Evolutionary conservation across 2,888 invertebrate genomes (phyloP).

Genomic region (Syritta pipiens): DNA sequence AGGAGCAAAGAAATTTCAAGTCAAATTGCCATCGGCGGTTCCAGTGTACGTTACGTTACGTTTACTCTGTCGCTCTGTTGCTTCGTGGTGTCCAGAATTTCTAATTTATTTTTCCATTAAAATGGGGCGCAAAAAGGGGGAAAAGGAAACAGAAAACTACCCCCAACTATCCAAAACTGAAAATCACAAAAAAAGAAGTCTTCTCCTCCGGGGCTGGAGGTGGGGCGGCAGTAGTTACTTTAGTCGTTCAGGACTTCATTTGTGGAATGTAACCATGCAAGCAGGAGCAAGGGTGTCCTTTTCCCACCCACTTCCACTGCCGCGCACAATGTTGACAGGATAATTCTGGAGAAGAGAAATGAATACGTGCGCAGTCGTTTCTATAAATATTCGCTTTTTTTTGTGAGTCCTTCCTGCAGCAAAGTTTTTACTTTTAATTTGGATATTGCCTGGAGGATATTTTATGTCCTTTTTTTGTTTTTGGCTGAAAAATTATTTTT

Average conservation of each 20-base stretch:
- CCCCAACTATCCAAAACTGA: background rate
- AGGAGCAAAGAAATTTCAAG: slow-evolving; percentile 4
- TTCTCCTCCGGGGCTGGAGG: background rate
- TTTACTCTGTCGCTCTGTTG: slow-evolving; percentile 6
- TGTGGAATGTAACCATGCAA: background rate
- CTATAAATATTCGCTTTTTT: too few relatives aligned
- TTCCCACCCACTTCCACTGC: background rate
- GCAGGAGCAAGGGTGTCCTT: background rate
- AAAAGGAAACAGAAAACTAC: too few relatives aligned
- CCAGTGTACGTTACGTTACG: background rate
- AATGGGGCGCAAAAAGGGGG: slow-evolving; percentile 4
- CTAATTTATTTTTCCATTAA: slow-evolving; percentile 58
- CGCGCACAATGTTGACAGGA: slow-evolving; percentile 30
- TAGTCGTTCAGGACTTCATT: background rate
- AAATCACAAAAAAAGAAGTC: background rate
- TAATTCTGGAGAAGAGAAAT: slow-evolving; percentile 4
- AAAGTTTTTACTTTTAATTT: slow-evolving; percentile 21
- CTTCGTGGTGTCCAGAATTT: slow-evolving; percentile 45
- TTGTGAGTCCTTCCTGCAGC: too few relatives aligned
- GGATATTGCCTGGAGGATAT: slow-evolving; percentile 8
- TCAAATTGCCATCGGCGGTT: slow-evolving; percentile 22
- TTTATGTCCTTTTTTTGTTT: too few relatives aligned
- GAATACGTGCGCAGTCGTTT: background rate
- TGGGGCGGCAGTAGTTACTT: background rate
- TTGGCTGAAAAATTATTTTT: too few relatives aligned